These are phyloP conservation scores for Daubentonia madagascariensis DNA, from an alignment of 2,113 vertebrate genomes.

Conservation along the genomic window DNA sequence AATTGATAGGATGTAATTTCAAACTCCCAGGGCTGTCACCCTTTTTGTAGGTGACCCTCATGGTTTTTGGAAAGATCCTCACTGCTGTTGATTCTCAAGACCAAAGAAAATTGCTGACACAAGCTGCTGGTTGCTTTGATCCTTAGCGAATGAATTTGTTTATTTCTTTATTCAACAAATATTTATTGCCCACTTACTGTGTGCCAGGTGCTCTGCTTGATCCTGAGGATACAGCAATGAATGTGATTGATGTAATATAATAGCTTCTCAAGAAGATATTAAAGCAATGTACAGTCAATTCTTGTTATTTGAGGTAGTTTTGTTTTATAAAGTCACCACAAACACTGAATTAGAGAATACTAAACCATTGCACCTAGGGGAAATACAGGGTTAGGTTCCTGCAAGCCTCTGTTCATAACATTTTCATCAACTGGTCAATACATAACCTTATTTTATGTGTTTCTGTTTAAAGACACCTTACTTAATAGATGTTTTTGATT, in stretches of 20 bases:
- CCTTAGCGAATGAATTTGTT: not conserved
- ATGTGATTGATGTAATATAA: not conserved
- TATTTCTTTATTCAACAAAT: not conserved
- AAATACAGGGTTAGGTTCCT: not conserved
- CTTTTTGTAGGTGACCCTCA: not conserved
- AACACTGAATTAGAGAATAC: not conserved
- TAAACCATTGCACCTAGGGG: not conserved
- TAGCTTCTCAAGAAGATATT: not conserved
- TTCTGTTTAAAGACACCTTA: not conserved
- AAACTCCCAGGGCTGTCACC: not conserved
- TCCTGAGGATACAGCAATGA: not conserved
- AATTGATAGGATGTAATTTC: not conserved
- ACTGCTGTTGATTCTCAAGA: not conserved
- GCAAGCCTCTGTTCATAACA: not conserved
- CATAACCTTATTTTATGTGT: not conserved
- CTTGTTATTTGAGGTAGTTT: not conserved
- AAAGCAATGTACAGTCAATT: not conserved
- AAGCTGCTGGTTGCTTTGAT: not conserved
- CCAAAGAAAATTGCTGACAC: not conserved
- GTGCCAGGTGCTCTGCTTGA: not conserved
- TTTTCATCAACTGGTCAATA: not conserved
- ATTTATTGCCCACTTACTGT: not conserved
- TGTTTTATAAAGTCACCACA: not conserved
- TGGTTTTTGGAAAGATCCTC: not conserved
- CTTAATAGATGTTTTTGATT: not conserved